Conservation (phyloP, 2,888 invertebrate species). For the Pogonocherus hispidulus region DNA sequence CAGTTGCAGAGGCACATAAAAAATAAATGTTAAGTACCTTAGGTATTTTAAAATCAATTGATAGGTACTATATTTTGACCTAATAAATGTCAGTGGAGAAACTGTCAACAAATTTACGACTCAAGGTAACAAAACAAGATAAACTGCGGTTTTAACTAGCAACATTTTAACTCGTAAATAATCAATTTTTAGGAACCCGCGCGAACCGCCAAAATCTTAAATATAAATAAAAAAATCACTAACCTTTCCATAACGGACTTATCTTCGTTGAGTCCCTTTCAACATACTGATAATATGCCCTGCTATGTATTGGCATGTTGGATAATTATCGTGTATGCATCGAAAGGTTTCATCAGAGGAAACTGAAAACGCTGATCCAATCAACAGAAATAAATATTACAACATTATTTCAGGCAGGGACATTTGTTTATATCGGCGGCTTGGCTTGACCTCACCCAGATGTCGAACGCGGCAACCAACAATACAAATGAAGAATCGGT, state of each 20-base stretch:
- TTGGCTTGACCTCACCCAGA: constrained; percentile 26
- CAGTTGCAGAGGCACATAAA: no score
- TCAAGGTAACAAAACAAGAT: no score
- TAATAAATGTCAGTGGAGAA: no score
- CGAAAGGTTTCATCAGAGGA: constrained; percentile 27
- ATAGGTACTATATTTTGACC: no score
- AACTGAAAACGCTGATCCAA: constrained; percentile 48
- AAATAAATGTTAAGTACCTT: no score
- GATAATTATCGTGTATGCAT: constrained; percentile 15
- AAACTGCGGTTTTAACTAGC: background rate
- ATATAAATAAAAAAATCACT: constrained; percentile 34
- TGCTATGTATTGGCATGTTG: constrained; percentile 37
- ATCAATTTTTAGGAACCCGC: constrained; percentile 1
- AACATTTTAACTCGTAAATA: background rate
- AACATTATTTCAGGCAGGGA: constrained; percentile 49
- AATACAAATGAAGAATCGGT: constrained; percentile 25
- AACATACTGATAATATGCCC: constrained; percentile 52
- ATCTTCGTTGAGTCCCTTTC: constrained; percentile 54
- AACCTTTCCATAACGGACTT: constrained; percentile 58
- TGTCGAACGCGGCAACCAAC: constrained; percentile 31
- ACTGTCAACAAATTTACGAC: no score
- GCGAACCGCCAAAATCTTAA: background rate
- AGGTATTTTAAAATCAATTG: no score
- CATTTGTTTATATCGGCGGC: constrained; percentile 44
- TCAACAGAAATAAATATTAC: constrained; percentile 60